Percentiles rank a stretch among this genome's conserved stretches.
Evolutionary conservation across 2,888 invertebrate species (phyloP).

Genomic region (Parnassius apollo): DNA sequence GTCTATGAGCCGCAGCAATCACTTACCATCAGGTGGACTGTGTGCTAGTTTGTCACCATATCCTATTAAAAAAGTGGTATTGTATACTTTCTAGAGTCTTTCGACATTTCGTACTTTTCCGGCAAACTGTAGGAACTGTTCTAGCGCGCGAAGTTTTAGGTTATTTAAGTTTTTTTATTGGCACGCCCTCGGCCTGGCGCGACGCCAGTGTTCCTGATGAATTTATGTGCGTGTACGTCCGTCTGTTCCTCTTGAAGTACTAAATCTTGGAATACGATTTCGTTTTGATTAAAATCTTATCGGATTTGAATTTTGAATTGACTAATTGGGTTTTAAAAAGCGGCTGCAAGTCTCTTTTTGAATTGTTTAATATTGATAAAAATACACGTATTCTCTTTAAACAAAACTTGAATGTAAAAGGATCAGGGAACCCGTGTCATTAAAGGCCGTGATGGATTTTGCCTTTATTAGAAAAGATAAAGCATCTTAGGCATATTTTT

Average conservation of each 20-base stretch:
- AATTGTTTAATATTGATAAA: too few relatives aligned
- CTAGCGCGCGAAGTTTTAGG: conserved; percentile 24
- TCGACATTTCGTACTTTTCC: not conserved
- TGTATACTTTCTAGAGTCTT: not conserved
- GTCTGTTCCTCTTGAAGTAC: conserved; percentile 30
- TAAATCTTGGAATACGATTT: conserved; percentile 23
- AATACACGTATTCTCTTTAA: too few relatives aligned
- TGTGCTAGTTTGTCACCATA: too few relatives aligned
- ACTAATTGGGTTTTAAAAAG: not conserved
- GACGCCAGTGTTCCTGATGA: conserved; percentile 57
- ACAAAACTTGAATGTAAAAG: too few relatives aligned
- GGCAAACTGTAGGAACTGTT: conserved; percentile 10
- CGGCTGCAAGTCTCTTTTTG: too few relatives aligned
- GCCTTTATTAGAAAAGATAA: too few relatives aligned
- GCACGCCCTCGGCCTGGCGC: conserved; percentile 47
- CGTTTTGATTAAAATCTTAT: conserved; percentile 29
- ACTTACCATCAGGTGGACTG: too few relatives aligned
- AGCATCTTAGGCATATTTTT: too few relatives aligned
- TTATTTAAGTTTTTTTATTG: conserved; percentile 38
- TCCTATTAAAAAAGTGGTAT: too few relatives aligned
- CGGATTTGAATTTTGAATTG: not conserved
- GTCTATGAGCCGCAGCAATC: too few relatives aligned
- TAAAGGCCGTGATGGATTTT: too few relatives aligned
- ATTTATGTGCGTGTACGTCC: conserved; percentile 58
- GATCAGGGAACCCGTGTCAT: too few relatives aligned